Percentiles rank a stretch among this genome's conserved stretches.
phyloP scores from a whole-genome alignment of 2,113 vertebrate species.

The Mus spicilegus region DNA sequence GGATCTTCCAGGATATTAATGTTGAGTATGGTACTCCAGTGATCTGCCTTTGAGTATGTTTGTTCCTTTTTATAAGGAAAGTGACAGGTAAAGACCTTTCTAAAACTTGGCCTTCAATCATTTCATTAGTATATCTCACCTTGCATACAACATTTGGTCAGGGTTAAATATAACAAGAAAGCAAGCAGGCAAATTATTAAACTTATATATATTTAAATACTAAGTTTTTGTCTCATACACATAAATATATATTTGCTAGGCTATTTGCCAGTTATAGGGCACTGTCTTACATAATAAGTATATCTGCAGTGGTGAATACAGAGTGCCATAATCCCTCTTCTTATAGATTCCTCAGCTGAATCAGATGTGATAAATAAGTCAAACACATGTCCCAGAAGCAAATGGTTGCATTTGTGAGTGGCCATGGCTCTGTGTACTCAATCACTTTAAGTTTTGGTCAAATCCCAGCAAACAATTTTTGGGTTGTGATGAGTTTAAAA shows the following conservation, averaged over 20 bases:
- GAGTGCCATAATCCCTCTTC: background rate
- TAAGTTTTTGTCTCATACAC: background rate
- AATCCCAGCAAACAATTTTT: background rate
- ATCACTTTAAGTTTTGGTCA: background rate
- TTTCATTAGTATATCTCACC: background rate
- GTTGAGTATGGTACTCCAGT: background rate
- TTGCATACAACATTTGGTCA: background rate
- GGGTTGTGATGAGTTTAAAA: background rate
- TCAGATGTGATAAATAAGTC: background rate
- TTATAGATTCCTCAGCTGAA: background rate
- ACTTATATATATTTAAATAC: background rate
- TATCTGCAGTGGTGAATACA: background rate
- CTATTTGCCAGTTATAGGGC: background rate
- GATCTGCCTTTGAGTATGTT: rapidly evolving
- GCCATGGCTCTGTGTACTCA: background rate
- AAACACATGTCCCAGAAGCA: background rate
- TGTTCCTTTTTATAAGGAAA: background rate
- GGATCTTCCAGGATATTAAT: background rate
- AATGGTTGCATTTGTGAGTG: background rate
- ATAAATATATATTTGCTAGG: background rate
- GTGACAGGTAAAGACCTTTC: no score
- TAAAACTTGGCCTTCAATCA: background rate
- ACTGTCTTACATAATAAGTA: background rate
- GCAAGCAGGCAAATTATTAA: background rate
- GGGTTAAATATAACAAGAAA: background rate